Conservation (phyloP, 2,113 vertebrate species). For the Ptilorrhoa leucosticta region DNA sequence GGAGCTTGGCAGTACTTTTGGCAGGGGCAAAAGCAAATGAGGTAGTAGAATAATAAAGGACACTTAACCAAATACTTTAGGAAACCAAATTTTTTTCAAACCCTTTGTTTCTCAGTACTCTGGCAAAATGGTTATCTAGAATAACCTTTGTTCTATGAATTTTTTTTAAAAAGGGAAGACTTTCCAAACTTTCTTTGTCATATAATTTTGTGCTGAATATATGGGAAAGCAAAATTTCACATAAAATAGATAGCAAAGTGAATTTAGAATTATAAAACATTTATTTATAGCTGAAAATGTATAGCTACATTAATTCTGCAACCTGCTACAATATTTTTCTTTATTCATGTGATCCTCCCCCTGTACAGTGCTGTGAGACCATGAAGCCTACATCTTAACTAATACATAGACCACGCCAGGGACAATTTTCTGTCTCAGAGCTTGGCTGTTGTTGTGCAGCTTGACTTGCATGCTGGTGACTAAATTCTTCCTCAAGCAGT, state of each 20-base stretch:
- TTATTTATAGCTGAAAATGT: not conserved
- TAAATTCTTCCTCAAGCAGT: not conserved
- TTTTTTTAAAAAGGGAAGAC: not conserved
- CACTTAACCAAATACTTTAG: not conserved
- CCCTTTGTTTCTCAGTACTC: not conserved
- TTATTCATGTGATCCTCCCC: not conserved
- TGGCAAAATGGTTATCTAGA: not conserved
- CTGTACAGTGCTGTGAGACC: not conserved
- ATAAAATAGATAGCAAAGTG: not conserved
- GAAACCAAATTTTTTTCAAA: not conserved
- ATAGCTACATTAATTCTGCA: not conserved
- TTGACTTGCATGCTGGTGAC: not conserved
- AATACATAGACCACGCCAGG: not conserved
- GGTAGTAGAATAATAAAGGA: not conserved
- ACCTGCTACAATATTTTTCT: not conserved
- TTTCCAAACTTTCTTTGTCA: not conserved
- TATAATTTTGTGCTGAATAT: not conserved
- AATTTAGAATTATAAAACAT: not conserved
- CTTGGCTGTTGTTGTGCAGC: not conserved
- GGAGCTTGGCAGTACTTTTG: not conserved
- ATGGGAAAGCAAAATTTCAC: not conserved
- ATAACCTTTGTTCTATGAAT: not conserved
- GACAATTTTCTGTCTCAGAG: not conserved
- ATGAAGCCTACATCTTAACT: not conserved
- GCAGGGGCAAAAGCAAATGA: not conserved